Conservation (phyloP, 35 echinoderm and acorn worm genomes). For the Hemicentrotus pulcherrimus region DNA sequence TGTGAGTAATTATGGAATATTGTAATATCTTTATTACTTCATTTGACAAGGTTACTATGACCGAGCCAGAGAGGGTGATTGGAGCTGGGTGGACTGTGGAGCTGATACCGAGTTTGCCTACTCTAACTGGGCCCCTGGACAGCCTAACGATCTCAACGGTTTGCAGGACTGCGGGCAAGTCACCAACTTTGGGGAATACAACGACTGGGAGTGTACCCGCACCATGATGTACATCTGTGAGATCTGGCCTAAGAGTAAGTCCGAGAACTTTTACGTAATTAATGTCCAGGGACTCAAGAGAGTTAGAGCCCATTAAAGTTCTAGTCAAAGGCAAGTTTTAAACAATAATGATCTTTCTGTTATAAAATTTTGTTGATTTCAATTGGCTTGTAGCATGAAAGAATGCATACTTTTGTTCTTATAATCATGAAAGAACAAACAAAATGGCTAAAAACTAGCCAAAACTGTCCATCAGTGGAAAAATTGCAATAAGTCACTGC, state of each 20-base stretch:
- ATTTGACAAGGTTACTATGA: conserved; percentile 79
- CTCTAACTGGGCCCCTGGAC: conserved; percentile 79
- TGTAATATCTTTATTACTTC: neutral
- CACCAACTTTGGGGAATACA: conserved; percentile 62
- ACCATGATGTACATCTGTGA: conserved; percentile 82
- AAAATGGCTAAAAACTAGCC: too few relatives aligned
- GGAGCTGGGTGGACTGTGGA: conserved; percentile 90
- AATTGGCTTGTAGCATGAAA: too few relatives aligned
- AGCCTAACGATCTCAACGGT: conserved; percentile 69
- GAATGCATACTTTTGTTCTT: too few relatives aligned
- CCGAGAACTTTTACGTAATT: neutral
- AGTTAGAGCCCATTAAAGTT: too few relatives aligned
- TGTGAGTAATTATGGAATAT: neutral
- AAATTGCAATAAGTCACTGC: too few relatives aligned
- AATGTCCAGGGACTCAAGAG: too few relatives aligned
- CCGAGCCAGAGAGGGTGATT: conserved; percentile 71
- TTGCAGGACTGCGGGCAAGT: conserved; percentile 79
- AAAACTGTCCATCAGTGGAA: too few relatives aligned
- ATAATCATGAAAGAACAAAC: too few relatives aligned
- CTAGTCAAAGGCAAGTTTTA: too few relatives aligned
- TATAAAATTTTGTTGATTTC: too few relatives aligned
- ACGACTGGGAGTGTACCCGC: conserved; percentile 77
- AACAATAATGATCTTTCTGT: too few relatives aligned
- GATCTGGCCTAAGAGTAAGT: conserved; percentile 77
- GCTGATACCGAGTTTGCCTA: conserved; percentile 51